Evolutionary conservation across 2,888 invertebrate genomes (phyloP), one percentile per base, ranked within the genome.

Genomic region (Serripes groenlandicus): DNA sequence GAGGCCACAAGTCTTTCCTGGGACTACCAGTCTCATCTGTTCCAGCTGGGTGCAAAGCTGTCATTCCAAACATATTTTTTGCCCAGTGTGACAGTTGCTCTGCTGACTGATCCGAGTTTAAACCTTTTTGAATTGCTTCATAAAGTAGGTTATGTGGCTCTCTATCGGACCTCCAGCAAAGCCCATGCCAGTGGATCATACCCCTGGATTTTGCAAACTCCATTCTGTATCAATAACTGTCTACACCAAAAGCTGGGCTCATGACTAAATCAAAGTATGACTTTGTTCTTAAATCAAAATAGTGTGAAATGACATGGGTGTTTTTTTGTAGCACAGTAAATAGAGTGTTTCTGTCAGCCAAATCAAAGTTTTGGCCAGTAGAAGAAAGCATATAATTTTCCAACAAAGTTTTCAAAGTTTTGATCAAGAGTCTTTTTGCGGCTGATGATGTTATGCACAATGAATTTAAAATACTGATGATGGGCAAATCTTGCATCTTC

Each of bases 391-490:
- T 60, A 4, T 60, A 28, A 15, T 60, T 28, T 23, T 60, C 28
- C 28, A n/a, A 54, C n/a, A 15, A 15, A 15, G 5, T 15, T 5
- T n/a, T 54, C n/a, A 15, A 54, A 54, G n/a, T 54, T n/a, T 54
- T 54, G n/a, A n/a, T n/a, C n/a, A 9, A 54, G n/a, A n/a, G 5
- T 18, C 21, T 5, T 7, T 62, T 15, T 62, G 62, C 21, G 80
- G 0, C 77, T 69, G 30, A 70, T 28, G 15, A 80, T 83, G 60
- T 83, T 71, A 66, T 80, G 85, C 7, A 81, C 83, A 34, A 87
- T 69, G 77, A 86, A 86, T 70, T 88, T 86, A 62, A 86, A 88
- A 62, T 81, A 88, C 4, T 76, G 77, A 28, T 88, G 83, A 30
- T 56, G 60, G 37, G 84, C 82, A 86, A 84, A 86, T 32, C 80